phyloP scores from a whole-genome alignment of 2,888 invertebrate genomes.

The Xanthorhoe designata region DNA sequence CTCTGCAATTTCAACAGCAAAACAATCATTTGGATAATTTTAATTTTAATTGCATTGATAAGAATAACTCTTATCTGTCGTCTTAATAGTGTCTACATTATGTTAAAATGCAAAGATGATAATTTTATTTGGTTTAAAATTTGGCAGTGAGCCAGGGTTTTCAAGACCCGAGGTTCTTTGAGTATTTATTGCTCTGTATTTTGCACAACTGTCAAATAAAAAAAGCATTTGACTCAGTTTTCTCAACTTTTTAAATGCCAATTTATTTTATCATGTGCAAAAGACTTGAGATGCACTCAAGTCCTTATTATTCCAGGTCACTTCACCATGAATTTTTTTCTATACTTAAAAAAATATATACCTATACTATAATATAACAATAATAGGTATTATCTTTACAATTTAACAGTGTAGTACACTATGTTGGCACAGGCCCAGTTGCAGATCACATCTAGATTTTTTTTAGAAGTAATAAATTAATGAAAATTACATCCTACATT shows the following conservation, averaged over 20 bases:
- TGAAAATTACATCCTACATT: not conserved
- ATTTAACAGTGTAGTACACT: not conserved
- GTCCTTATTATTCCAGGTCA: too few relatives aligned
- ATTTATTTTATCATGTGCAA: not conserved
- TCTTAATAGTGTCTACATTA: not conserved
- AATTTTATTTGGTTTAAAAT: slow-evolving; percentile 28
- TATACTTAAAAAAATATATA: too few relatives aligned
- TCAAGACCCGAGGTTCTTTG: slow-evolving; percentile 13
- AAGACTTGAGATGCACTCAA: too few relatives aligned
- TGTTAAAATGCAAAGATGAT: slow-evolving; percentile 23
- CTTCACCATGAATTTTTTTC: too few relatives aligned
- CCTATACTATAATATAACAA: not conserved
- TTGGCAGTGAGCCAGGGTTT: slow-evolving; percentile 28
- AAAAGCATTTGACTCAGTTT: not conserved
- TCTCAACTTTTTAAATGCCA: not conserved
- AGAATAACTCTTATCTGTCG: not conserved
- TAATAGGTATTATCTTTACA: not conserved
- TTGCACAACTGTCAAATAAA: slow-evolving; percentile 1
- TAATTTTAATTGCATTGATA: slow-evolving; percentile 1
- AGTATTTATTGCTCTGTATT: slow-evolving; percentile 11
- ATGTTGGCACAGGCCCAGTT: not conserved
- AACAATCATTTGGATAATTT: not conserved
- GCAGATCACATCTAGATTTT: not conserved
- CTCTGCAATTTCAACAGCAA: not conserved
- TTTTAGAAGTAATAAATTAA: not conserved